Evolutionary conservation across 2,113 vertebrate genomes (phyloP).

Genomic region (Arothron firmamentum): DNA sequence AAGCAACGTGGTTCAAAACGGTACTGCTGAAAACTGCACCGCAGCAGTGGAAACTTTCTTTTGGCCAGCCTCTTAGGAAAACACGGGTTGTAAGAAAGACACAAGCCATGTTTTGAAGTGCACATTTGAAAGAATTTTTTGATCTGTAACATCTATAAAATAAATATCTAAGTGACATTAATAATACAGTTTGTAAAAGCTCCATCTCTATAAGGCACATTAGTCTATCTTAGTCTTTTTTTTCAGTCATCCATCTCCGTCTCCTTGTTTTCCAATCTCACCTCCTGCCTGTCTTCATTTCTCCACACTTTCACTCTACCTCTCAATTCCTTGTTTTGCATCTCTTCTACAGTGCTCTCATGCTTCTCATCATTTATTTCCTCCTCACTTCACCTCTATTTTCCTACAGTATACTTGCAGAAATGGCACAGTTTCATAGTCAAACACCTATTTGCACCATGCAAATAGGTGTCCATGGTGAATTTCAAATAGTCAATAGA

Average conservation of each 20-base stretch:
- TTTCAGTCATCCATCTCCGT: background rate
- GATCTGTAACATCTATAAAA: background rate
- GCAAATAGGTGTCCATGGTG: too few relatives aligned
- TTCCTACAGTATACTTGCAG: slow-evolving; percentile 12
- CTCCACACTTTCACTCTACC: slow-evolving; percentile 19
- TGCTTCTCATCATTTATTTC: slow-evolving; percentile 20
- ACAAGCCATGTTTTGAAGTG: background rate
- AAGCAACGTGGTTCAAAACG: background rate
- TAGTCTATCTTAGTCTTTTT: background rate
- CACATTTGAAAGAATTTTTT: background rate
- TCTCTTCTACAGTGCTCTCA: slow-evolving; percentile 19
- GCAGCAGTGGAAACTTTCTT: background rate
- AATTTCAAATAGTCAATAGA: too few relatives aligned
- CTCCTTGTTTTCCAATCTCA: slow-evolving; percentile 12
- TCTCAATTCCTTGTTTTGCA: slow-evolving; percentile 13
- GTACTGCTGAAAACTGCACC: slow-evolving; percentile 1
- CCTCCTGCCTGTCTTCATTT: slow-evolving; percentile 23
- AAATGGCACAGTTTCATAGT: slow-evolving; percentile 38
- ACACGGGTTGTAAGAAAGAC: background rate
- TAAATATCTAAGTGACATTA: too few relatives aligned
- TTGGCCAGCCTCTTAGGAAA: background rate
- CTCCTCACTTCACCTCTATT: slow-evolving; percentile 24
- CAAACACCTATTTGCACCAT: background rate
- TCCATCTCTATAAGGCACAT: background rate
- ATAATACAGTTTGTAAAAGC: background rate